Evolutionary conservation across 2,888 invertebrate species (phyloP).

Genomic region (Colostygia pectinataria): DNA sequence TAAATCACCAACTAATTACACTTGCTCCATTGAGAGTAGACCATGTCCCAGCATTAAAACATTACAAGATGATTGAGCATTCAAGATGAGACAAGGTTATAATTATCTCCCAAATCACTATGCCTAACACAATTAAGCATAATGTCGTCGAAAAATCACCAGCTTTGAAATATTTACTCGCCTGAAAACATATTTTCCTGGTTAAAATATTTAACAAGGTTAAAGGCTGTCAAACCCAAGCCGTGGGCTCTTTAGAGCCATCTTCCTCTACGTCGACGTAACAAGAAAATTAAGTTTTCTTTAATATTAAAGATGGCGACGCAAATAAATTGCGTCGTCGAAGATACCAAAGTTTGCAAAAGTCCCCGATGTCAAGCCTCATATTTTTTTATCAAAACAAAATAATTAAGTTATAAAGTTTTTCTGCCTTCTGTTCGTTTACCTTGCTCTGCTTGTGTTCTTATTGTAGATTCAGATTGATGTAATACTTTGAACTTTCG

Average conservation of each 20-base stretch:
- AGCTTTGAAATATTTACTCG: constrained; percentile 1
- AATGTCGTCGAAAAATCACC: not conserved
- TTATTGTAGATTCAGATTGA: not conserved
- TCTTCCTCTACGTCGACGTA: constrained; percentile 47
- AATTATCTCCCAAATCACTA: no score
- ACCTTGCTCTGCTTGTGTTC: not conserved
- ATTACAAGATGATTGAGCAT: no score
- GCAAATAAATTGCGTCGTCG: constrained; percentile 25
- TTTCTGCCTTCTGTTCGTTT: constrained; percentile 2
- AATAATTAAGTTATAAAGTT: constrained; percentile 14
- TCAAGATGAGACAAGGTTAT: no score
- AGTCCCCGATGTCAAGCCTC: constrained; percentile 12
- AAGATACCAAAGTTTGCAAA: constrained; percentile 17
- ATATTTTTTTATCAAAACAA: constrained; percentile 19
- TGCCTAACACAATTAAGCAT: no score
- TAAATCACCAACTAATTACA: no score
- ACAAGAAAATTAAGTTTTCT: constrained; percentile 56
- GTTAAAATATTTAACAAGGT: constrained; percentile 14
- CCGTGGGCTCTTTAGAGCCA: constrained; percentile 2
- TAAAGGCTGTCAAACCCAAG: constrained; percentile 10
- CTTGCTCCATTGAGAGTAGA: no score
- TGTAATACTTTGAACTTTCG: not conserved
- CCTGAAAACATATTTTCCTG: not conserved
- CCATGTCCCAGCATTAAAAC: no score
- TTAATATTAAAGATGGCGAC: constrained; percentile 48